Conservation (phyloP, 2,888 invertebrate genomes). For the Norana najaformis region DNA sequence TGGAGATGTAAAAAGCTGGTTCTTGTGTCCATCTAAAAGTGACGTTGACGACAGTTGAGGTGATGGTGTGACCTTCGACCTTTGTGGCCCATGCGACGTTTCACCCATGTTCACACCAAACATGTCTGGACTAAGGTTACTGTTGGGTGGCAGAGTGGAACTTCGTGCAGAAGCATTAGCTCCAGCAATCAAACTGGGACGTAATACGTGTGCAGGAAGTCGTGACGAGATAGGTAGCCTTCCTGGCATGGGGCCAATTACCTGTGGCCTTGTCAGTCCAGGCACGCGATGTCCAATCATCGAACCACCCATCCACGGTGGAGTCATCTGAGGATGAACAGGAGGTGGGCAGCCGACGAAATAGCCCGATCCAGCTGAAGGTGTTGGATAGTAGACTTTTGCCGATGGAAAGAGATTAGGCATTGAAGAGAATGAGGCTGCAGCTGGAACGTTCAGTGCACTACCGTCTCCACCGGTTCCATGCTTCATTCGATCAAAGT, state of each 20-base stretch:
- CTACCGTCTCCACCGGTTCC: not conserved
- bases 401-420: not conserved
- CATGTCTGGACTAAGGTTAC: not conserved
- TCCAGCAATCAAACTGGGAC: not conserved
- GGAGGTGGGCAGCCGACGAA: not conserved
- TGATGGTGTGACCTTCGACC: not conserved
- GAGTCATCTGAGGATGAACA: not conserved
- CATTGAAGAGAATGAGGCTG: not conserved
- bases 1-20: not conserved
- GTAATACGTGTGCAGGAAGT: not conserved
- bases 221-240: not conserved
- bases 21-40: not conserved
- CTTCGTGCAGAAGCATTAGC: not conserved
- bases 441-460: not conserved
- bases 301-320: not conserved
- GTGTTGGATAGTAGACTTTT: not conserved
- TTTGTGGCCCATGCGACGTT: not conserved
- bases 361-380: not conserved
- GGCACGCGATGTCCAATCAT: not conserved
- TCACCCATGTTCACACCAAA: not conserved
- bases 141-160: not conserved
- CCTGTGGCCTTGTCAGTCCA: not conserved
- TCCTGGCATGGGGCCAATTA: not conserved
- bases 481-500: conserved; percentile 34
- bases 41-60: not conserved